Evolutionary conservation across 2,797 vertebrate species (phyloP).

Genomic region (Leptodactylus fallax): DNA sequence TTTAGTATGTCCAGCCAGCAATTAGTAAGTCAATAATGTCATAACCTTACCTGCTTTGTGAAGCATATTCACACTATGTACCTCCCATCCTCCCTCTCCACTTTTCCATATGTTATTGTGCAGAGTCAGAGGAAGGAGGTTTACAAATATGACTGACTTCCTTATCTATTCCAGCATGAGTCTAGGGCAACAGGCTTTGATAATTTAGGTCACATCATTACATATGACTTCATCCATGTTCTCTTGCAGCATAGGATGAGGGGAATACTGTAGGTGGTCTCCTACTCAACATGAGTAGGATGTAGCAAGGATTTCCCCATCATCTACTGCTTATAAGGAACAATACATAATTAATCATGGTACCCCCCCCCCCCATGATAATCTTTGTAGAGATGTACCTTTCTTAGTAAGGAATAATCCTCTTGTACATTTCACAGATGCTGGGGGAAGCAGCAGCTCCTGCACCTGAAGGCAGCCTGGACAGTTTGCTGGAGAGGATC

Average conservation of each 20-base stretch:
- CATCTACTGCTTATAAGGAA: not conserved
- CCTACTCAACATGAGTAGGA: slow-evolving; percentile 23
- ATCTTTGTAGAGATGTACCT: slow-evolving; percentile 21
- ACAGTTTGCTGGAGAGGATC: not conserved
- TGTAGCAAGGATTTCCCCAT: slow-evolving; percentile 32
- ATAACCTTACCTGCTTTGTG: slow-evolving; percentile 41
- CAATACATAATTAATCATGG: slow-evolving; percentile 5
- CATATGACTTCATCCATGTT: slow-evolving; percentile 37
- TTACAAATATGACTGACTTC: not conserved
- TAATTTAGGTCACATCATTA: slow-evolving; percentile 56
- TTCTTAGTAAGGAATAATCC: slow-evolving; percentile 32
- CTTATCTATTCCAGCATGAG: not conserved
- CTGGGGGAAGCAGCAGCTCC: slow-evolving; percentile 6
- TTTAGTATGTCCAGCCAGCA: slow-evolving; percentile 19
- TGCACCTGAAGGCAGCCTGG: slow-evolving; percentile 42
- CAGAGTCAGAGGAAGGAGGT: slow-evolving; percentile 15
- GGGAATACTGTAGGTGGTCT: slow-evolving; percentile 25
- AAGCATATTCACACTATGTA: slow-evolving; percentile 26
- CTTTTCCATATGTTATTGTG: slow-evolving; percentile 20
- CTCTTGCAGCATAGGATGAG: slow-evolving; percentile 8
- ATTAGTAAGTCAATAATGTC: slow-evolving; percentile 45
- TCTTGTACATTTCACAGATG: slow-evolving; percentile 14
- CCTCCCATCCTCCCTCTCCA: not conserved
- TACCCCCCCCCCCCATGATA: not conserved
- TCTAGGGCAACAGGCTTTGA: slow-evolving; percentile 49